Evolutionary conservation across 2,888 invertebrate genomes (phyloP), one percentile per base, ranked within the genome.

Genomic region (Strigamia transsilvanica): DNA sequence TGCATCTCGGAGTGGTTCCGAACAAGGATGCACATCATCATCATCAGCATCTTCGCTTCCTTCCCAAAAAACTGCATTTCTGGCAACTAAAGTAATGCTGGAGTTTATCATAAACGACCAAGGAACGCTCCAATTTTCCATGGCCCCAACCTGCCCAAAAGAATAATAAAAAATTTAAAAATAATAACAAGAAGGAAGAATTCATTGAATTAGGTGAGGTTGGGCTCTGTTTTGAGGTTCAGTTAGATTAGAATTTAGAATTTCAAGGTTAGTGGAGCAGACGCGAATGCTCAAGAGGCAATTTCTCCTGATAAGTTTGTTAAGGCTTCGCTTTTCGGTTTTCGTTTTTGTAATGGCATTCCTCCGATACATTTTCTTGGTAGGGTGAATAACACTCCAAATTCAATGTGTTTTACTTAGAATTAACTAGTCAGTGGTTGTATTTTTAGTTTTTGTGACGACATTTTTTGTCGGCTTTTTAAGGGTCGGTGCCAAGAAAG

Each of bases 121-220:
- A 41, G 77, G 73, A 18, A 42, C 21, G 77, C 73, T 81, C 41
- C 77, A 18, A 46, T 81, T 81, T 41, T 66, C 81, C 81, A 81
- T 81, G 38, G 38, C 81, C 81, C 81, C 61, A 61, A 80, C 51
- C 80, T 56, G 23, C 5, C 15, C 56, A 80, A 81, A 81, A 23
- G 51, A 18, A 38, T 12, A 21, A 21, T 27, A 79, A 79, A 73
- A 73, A 18, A 73, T 27, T 23, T 15, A 23, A 73, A 38, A 38
- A 10, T 38, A 38, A 38, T 38, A 38, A 38, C 27, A 27, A 1
- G 27, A 27, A 27, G 3, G 27, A 2, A 2, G 1, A n/a, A n/a
- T 27, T 27, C 27, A 27, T 27, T 27, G 27, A 3, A 27, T 27
- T 27, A 27, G 27, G 27, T 21, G 12, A n/a, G 23, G 61, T 61